phyloP scores from a whole-genome alignment of 1,140 invertebrate genomes.

The Elymnias hypermnestra region DNA sequence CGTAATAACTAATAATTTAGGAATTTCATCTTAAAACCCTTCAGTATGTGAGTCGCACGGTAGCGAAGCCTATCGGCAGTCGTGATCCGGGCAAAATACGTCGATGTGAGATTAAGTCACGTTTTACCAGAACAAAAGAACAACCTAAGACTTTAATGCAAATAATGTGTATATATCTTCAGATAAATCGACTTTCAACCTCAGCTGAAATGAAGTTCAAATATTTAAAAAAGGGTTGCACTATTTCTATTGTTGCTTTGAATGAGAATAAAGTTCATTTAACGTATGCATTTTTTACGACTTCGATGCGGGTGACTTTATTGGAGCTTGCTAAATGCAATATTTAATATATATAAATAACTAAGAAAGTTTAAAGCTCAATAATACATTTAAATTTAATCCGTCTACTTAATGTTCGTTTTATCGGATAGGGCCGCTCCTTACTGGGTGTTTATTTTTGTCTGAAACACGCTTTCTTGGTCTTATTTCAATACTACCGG shows the following conservation, averaged over 20 bases:
- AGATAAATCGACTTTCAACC: constrained; percentile 34
- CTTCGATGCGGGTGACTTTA: too few relatives aligned
- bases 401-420: too few relatives aligned
- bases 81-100: constrained; percentile 48
- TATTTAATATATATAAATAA: too few relatives aligned
- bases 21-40: too few relatives aligned
- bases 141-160: constrained; percentile 33
- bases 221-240: background rate
- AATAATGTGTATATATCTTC: constrained; percentile 32
- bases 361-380: too few relatives aligned
- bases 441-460: constrained; percentile 51
- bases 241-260: too few relatives aligned
- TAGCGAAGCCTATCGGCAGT: constrained; percentile 2
- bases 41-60: background rate
- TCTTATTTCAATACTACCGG: constrained; percentile 46
- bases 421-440: constrained; percentile 28
- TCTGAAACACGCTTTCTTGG: constrained; percentile 28
- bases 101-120: constrained; percentile 45
- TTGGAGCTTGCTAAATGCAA: too few relatives aligned
- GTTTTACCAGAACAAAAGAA: constrained; percentile 45
- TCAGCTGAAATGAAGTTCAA: constrained; percentile 23
- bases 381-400: too few relatives aligned
- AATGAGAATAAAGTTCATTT: too few relatives aligned
- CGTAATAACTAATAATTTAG: too few relatives aligned
- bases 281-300: too few relatives aligned